Percentiles rank a stretch among this genome's conserved stretches.
phyloP scores from a whole-genome alignment of 2,888 invertebrate species.

The Eilema depressum region DNA sequence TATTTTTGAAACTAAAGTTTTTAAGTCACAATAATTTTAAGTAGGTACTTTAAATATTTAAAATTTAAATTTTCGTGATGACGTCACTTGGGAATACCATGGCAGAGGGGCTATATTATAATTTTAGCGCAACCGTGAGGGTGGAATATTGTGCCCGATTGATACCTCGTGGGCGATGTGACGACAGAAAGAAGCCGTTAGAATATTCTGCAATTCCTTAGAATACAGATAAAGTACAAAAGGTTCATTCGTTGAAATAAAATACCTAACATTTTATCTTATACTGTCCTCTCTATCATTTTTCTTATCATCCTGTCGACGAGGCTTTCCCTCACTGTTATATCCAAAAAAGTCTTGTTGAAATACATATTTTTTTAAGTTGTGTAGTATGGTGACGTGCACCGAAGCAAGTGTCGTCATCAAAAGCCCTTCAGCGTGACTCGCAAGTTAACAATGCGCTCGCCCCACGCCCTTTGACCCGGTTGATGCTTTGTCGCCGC shows the following conservation, averaged over 20 bases:
- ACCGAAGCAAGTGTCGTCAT: conserved; percentile 73
- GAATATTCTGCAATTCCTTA: not conserved
- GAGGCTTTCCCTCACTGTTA: conserved; percentile 32
- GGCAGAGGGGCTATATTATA: too few relatives aligned
- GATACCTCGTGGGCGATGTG: not conserved
- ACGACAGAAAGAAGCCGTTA: not conserved
- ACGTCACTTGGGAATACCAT: too few relatives aligned
- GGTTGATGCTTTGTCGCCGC: conserved; percentile 79
- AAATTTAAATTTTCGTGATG: not conserved
- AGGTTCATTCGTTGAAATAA: not conserved
- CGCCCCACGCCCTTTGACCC: conserved; percentile 79
- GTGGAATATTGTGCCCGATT: not conserved
- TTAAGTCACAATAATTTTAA: too few relatives aligned
- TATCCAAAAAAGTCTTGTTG: conserved; percentile 55
- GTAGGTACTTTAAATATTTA: too few relatives aligned
- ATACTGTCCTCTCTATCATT: conserved; percentile 15
- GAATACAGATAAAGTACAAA: not conserved
- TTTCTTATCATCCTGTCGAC: conserved; percentile 35
- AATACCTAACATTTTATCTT: conserved; percentile 24
- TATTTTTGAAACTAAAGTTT: too few relatives aligned
- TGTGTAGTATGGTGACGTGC: conserved; percentile 48
- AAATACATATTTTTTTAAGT: conserved; percentile 58
- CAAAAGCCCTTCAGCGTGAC: conserved; percentile 80
- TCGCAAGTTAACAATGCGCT: conserved; percentile 83
- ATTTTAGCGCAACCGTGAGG: not conserved